A percentile compares a stretch with the other conserved stretches of the same genome.
These are phyloP conservation scores for Stenodema calcarata DNA, from an alignment of 2,888 invertebrate species.

Conservation along the genomic window DNA sequence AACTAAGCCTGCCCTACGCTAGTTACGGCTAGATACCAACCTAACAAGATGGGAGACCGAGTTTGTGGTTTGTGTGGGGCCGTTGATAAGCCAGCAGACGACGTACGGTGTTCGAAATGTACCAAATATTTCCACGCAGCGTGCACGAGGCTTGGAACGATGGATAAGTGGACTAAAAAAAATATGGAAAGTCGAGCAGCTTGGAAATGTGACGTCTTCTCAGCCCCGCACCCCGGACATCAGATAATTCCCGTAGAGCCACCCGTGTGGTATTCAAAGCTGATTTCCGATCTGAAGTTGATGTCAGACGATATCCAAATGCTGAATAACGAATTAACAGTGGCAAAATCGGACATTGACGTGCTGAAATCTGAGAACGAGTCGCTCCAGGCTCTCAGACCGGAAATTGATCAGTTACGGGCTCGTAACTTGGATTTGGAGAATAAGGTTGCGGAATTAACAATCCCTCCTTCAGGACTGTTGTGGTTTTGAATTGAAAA, in stretches of 20 bases:
- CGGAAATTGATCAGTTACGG: conserved; percentile 7
- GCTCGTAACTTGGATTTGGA: conserved; percentile 7
- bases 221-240: neutral
- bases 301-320: neutral
- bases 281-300: too few species aligned
- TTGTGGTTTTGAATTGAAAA: too few species aligned
- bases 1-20: conserved; percentile 1
- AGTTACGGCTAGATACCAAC: neutral
- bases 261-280: too few species aligned
- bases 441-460: conserved; percentile 12
- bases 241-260: too few species aligned
- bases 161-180: neutral
- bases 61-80: conserved; percentile 5
- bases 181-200: neutral
- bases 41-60: conserved; percentile 18
- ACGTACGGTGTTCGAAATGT: neutral
- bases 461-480: conserved; percentile 7
- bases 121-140: neutral
- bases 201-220: conserved; percentile 4
- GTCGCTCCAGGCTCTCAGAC: conserved; percentile 14
- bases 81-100: too few species aligned
- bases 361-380: neutral
- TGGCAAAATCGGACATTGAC: conserved; percentile 10
- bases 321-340: neutral
- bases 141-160: neutral